Conservation (phyloP, 2,797 vertebrate species). For the Channallabes apus region DNA sequence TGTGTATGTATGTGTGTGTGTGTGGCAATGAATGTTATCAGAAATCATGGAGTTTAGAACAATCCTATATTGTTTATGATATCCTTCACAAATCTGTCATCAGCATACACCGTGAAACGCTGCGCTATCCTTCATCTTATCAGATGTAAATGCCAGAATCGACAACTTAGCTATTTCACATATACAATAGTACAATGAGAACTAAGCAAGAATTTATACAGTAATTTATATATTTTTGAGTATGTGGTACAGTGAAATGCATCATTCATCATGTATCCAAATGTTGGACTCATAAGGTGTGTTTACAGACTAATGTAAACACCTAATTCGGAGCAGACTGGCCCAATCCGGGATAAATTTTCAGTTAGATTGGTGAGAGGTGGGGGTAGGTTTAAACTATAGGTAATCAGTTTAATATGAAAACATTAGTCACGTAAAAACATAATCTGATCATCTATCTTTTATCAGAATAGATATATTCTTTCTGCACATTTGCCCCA, state of each 20-base stretch:
- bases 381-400: no score
- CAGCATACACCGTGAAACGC: conserved; percentile 38
- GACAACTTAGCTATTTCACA: not conserved
- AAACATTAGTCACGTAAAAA: no score
- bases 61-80: conserved; percentile 42
- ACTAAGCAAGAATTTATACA: not conserved
- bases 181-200: not conserved
- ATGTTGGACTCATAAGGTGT: not conserved
- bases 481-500: no score
- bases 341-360: no score
- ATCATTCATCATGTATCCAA: not conserved
- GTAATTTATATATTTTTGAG: not conserved
- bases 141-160: not conserved
- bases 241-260: not conserved
- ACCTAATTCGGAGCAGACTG: no score
- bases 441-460: no score
- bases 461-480: no score
- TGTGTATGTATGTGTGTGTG: no score
- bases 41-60: conserved; percentile 36
- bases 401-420: no score
- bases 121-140: conserved; percentile 26
- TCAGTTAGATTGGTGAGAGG: no score
- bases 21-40: conserved; percentile 54
- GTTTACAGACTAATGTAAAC: no score
- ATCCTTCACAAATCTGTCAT: conserved; percentile 53